Evolutionary conservation across 2,113 vertebrate species (phyloP), one percentile per base, ranked within the genome.

Genomic region (Myiagra hebetior): DNA sequence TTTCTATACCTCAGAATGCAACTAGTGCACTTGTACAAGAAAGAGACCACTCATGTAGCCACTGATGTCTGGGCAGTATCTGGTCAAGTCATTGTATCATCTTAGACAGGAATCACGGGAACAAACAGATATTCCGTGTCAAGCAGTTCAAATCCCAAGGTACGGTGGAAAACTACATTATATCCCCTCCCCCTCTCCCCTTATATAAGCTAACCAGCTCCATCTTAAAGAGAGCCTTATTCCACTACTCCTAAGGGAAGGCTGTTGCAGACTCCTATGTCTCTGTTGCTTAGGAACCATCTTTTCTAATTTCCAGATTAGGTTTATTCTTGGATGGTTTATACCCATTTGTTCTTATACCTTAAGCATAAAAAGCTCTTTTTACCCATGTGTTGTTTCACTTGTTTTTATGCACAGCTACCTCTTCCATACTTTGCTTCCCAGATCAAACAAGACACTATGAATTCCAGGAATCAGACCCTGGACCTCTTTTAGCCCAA

Each of bases 251-350:
- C 93, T 92, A 17, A 78, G 94, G 89, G 94, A 96, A 89, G 62
- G 49, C 31, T 95, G 69, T 31, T 79, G 44, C 91, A 95, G 87
- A 78, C 73, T 91, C 41, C 91, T 87, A 3, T 85, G 86, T 62
- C 65, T 92, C 74, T 0, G 95, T 97, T 97, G 96, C 96, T 89
- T 95, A 97, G 95, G 93, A 97, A 97, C 95, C 94, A 87, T 79
- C 62, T 85, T 95, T 85, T 93, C 87, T 89, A 57, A 89, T 93
- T 95, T 95, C 86, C 65, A 95, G 44, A 94, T 53, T 49, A 91
- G 69, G 81, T 95, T 95, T 95, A 95, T 96, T 95, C 94, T 91
- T 94, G 87, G 94, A 87, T 63, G 87, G 87, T 82, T 95, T 87
- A 78, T 33, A 87, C 26, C 49, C 74, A 76, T 75, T 95, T 91